These are phyloP conservation scores for Poecilus cupreus DNA, from an alignment of 2,888 invertebrate genomes.

Conservation along the genomic window DNA sequence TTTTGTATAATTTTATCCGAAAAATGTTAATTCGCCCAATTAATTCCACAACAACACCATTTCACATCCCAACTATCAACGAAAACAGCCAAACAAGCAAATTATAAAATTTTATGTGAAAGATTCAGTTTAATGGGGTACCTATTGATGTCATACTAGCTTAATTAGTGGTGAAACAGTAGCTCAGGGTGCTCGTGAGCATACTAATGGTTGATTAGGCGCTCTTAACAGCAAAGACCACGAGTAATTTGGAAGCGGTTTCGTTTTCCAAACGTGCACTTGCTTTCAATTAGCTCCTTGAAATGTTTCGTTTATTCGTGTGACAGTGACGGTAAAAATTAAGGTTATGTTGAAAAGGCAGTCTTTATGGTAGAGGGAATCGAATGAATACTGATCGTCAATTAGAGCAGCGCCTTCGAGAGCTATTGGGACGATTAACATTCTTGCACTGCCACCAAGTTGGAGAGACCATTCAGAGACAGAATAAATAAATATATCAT, in stretches of 20 bases:
- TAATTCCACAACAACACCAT: slow-evolving; percentile 10
- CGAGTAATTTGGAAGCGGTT: slow-evolving; percentile 30
- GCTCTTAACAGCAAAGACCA: background rate
- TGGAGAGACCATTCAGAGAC: too few species aligned
- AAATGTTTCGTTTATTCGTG: slow-evolving; percentile 1
- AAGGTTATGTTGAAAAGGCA: slow-evolving; percentile 26
- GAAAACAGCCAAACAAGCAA: slow-evolving; percentile 22
- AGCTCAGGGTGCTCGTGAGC: slow-evolving; percentile 15
- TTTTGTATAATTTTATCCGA: slow-evolving; percentile 3
- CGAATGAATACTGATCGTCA: background rate
- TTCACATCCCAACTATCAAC: background rate
- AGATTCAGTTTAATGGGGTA: slow-evolving; percentile 38
- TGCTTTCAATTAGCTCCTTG: background rate
- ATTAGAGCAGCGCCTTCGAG: background rate
- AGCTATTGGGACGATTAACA: background rate
- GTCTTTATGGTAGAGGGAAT: slow-evolving; percentile 9
- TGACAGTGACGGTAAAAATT: slow-evolving; percentile 7
- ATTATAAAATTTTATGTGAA: slow-evolving; percentile 42
- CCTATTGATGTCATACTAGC: slow-evolving; percentile 53
- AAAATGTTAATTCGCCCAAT: slow-evolving; percentile 33
- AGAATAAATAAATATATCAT: too few species aligned
- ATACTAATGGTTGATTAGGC: slow-evolving; percentile 45
- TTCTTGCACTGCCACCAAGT: slow-evolving; percentile 5
- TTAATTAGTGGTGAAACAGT: slow-evolving; percentile 55
- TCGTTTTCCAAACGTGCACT: slow-evolving; percentile 3